Evolutionary conservation across 2,888 invertebrate genomes (phyloP).

Genomic region (Herminia tarsipennalis): DNA sequence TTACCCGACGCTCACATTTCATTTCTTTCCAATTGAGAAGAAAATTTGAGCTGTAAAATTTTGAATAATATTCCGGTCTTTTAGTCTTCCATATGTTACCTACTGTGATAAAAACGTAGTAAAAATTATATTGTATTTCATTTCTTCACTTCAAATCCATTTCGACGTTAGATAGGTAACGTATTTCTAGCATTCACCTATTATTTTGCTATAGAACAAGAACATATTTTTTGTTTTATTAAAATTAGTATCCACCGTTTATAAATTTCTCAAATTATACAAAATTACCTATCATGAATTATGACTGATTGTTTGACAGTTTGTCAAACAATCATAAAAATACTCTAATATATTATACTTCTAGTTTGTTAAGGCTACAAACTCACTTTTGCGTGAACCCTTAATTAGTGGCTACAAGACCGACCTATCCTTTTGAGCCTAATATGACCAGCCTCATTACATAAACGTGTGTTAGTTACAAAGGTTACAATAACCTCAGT

Average conservation of each 20-base stretch:
- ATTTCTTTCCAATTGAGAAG: constrained; percentile 26
- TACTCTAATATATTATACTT: too few species aligned
- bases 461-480: constrained; percentile 1
- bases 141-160: too few species aligned
- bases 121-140: constrained; percentile 6
- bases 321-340: too few species aligned
- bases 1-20: constrained; percentile 16
- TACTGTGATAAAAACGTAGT: constrained; percentile 6
- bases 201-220: too few species aligned
- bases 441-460: not conserved
- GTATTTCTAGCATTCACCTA: too few species aligned
- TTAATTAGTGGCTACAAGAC: not conserved
- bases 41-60: constrained; percentile 17
- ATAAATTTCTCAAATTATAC: too few species aligned
- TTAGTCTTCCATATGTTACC: constrained; percentile 1
- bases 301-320: too few species aligned
- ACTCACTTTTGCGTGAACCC: not conserved
- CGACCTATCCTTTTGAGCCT: not conserved
- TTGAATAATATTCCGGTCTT: constrained; percentile 17
- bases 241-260: too few species aligned
- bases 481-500: constrained; percentile 18
- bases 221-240: too few species aligned
- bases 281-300: too few species aligned
- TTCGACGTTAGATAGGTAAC: too few species aligned
- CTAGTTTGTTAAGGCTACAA: not conserved